These are phyloP conservation scores for Thryonomys swinderianus DNA, from an alignment of 2,113 vertebrate genomes.

Conservation along the genomic window DNA sequence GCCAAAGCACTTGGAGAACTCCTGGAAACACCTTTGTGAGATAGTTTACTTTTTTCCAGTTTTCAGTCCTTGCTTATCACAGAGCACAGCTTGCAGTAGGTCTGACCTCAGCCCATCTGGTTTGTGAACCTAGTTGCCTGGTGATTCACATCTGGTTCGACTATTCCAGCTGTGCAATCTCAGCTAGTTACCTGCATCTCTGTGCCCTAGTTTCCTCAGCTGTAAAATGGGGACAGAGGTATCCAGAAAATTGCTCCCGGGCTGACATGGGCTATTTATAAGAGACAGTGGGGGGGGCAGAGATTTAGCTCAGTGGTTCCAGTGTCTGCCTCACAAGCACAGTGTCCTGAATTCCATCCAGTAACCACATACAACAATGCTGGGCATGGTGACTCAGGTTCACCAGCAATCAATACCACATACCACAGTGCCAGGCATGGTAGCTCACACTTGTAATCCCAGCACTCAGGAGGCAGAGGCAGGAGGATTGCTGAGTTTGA, in stretches of 20 bases:
- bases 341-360: no score
- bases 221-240: neutral
- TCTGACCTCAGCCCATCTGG: neutral
- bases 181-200: neutral
- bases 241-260: neutral
- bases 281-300: no score
- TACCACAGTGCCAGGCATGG: no score
- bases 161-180: neutral
- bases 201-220: neutral
- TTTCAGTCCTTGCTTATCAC: neutral
- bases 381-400: no score
- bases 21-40: neutral
- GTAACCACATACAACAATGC: no score
- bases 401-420: no score
- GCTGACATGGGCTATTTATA: neutral
- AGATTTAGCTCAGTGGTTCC: no score
- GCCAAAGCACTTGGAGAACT: fast-evolving
- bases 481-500: no score
- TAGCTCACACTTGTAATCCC: no score
- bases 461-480: no score
- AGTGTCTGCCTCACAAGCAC: no score
- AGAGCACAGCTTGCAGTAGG: neutral
- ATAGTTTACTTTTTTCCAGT: neutral
- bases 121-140: neutral
- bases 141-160: neutral